Evolutionary conservation across 1,140 invertebrate species (phyloP), one percentile per base, ranked within the genome.

Genomic region (Holotrichia oblita): DNA sequence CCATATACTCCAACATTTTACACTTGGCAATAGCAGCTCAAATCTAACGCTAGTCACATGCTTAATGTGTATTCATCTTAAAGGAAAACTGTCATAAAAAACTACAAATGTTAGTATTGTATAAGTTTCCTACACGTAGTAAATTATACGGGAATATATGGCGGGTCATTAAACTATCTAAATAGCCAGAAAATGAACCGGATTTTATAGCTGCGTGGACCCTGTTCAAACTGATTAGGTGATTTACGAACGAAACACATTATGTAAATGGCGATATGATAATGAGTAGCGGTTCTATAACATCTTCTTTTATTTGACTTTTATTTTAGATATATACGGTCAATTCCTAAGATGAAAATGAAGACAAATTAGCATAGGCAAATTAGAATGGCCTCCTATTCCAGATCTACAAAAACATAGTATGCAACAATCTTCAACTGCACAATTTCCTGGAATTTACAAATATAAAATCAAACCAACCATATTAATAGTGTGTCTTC

Each of bases 91-190:
- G 14, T 17, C 12, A 55, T 55, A 55, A 55, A 17, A 14, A n/a
- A 17, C 12, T 55, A 55, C 14, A 55, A n/a, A 55, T 17, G 48
- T 55, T 17, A 10, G 14, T 34, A 34, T 1, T 4, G n/a, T n/a
- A n/a, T n/a, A 4, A 1, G 48, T n/a, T 55, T 55, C n/a, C 14
- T 6, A 55, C 17, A 17, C 14, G 12, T 55, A 55, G 17, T 55
- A 17, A 55, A 55, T 55, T 55, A 55, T 6, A 17, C 17, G 14
- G 2, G 14, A 55, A 55, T 55, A 55, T 55, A 6, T 55, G 17
- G 6, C 48, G 14, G 48, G 48, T 55, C 48, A 55, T 55, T 55
- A 55, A 55, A 55, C 48, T n/a, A 55, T 55, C 12, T 55, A 55
- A 55, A 55, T n/a, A 17, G 14, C 6, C 14, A 55, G 48, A 55